Evolutionary conservation across 2,113 vertebrate species (phyloP).

Genomic region (Clarias magur): DNA sequence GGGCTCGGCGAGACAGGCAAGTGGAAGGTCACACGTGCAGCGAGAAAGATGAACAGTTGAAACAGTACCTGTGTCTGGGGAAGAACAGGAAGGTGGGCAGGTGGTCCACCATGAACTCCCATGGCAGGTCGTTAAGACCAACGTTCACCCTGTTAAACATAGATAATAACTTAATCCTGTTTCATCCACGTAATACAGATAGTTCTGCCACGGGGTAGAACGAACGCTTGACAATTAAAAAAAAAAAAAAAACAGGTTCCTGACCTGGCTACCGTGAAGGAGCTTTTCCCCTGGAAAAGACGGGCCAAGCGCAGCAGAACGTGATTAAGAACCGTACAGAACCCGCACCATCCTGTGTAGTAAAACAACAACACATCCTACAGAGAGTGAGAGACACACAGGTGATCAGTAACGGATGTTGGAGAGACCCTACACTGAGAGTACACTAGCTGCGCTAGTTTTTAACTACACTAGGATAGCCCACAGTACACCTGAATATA

Average conservation of each 20-base stretch:
- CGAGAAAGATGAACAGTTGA: neutral
- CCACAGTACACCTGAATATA: too few relatives aligned
- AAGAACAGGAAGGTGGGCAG: conserved; percentile 91
- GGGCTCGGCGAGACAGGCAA: too few relatives aligned
- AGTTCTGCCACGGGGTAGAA: neutral
- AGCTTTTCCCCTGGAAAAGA: conserved; percentile 78
- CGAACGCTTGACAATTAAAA: neutral
- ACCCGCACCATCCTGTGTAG: conserved; percentile 95
- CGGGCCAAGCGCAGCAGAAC: conserved; percentile 88
- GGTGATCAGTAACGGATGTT: neutral
- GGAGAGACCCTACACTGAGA: neutral
- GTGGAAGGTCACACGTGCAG: too few relatives aligned
- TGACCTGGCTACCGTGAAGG: conserved; percentile 87
- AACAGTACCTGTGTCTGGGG: conserved; percentile 81
- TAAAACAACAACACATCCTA: conserved; percentile 93
- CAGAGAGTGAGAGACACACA: conserved; percentile 2
- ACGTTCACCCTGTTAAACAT: conserved; percentile 82
- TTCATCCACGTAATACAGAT: neutral
- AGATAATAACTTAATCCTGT: neutral
- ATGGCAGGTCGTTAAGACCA: conserved; percentile 93
- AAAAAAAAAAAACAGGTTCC: conserved; percentile 1
- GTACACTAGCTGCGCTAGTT: too few relatives aligned
- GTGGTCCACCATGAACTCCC: conserved; percentile 97
- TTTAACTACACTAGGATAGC: too few relatives aligned
- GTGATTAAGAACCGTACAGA: conserved; percentile 91